A percentile compares a stretch with the other conserved stretches of the same genome.
These are phyloP conservation scores for Octopus sinensis DNA, from an alignment of 1,140 invertebrate species.

Conservation along the genomic window DNA sequence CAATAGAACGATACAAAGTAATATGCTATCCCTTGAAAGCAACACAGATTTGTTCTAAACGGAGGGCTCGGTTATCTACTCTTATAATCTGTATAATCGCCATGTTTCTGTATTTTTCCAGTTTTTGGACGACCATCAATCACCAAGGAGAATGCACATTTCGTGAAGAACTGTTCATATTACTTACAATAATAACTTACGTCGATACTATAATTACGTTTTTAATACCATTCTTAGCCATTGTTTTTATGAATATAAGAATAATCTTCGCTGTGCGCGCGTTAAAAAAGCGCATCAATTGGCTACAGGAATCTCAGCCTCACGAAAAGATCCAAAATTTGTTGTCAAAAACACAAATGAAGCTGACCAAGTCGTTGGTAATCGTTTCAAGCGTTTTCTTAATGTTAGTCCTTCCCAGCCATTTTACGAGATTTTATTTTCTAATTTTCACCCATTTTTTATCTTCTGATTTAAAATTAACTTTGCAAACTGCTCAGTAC, in stretches of 20 bases:
- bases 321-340: constrained; percentile 21
- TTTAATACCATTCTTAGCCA: constrained; percentile 61
- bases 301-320: constrained; percentile 20
- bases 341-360: constrained; percentile 63
- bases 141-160: constrained; percentile 22
- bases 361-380: constrained; percentile 78
- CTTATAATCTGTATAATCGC: constrained; percentile 31
- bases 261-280: constrained; percentile 33
- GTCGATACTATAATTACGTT: constrained; percentile 63
- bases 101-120: constrained; percentile 40
- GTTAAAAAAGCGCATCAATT: constrained; percentile 30
- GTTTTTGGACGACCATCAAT: constrained; percentile 34
- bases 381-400: constrained; percentile 79
- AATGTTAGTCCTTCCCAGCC: constrained; percentile 70
- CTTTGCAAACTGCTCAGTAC: constrained; percentile 35
- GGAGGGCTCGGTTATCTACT: constrained; percentile 32
- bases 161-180: constrained; percentile 28
- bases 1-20: constrained; percentile 55
- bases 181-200: constrained; percentile 62
- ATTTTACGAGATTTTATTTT: constrained; percentile 51
- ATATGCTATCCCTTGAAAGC: constrained; percentile 51
- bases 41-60: constrained; percentile 44
- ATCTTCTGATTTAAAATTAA: constrained; percentile 14
- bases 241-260: constrained; percentile 61
- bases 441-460: constrained; percentile 34